A percentile compares a stretch with the other conserved stretches of the same genome.
phyloP scores from a whole-genome alignment of 1,140 invertebrate species.

The Parapsyche elsis region DNA sequence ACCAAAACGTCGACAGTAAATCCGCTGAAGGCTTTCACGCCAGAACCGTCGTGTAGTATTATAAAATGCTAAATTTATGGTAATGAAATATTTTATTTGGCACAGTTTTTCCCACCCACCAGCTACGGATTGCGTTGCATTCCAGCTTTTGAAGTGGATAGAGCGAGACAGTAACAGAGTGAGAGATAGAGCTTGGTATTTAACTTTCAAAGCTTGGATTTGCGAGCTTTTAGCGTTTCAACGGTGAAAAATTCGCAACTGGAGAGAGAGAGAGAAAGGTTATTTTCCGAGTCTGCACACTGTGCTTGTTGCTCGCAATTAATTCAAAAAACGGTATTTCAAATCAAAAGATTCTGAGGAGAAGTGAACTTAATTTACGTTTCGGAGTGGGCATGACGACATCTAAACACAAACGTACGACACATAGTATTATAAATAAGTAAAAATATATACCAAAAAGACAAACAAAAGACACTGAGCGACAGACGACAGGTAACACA shows the following conservation, averaged over 20 bases:
- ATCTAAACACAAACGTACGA: background rate
- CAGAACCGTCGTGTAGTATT: background rate
- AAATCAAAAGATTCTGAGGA: background rate
- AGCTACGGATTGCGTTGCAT: background rate
- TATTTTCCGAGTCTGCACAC: background rate
- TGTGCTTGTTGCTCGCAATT: background rate
- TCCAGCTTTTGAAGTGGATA: background rate
- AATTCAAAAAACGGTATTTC: background rate
- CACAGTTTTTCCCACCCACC: background rate
- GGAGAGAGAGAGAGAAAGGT: background rate
- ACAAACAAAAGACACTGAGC: conserved; percentile 33
- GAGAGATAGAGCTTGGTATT: background rate
- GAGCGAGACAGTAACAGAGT: too few species aligned
- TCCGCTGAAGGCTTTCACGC: background rate
- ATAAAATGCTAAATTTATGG: conserved; percentile 29
- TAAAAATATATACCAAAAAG: background rate
- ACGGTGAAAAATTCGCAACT: background rate
- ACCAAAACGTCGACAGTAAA: too few species aligned
- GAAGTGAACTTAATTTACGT: background rate
- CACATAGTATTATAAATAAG: background rate
- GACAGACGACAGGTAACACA: conserved; percentile 14
- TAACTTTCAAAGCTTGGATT: conserved; percentile 28
- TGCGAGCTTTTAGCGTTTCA: conserved; percentile 16
- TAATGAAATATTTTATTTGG: conserved; percentile 32
- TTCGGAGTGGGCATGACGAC: background rate